Percentiles rank a stretch among this genome's conserved stretches.
Conservation (phyloP, 2,888 invertebrate species). For the Gasteruption jaculator region DNA sequence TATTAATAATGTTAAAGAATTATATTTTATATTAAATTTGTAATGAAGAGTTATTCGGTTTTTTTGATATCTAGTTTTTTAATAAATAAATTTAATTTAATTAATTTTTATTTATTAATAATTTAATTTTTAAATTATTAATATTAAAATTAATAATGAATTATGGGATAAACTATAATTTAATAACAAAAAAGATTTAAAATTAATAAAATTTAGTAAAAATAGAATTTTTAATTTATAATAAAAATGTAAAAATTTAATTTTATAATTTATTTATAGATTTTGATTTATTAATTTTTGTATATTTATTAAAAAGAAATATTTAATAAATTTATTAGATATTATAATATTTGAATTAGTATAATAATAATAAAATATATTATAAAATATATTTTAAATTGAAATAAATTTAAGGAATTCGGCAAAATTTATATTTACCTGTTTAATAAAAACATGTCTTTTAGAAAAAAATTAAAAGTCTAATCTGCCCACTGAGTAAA, state of each 20-base stretch:
- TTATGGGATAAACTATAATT: too few species aligned
- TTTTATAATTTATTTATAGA: slow-evolving; percentile 46
- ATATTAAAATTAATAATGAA: too few species aligned
- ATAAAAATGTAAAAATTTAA: slow-evolving; percentile 53
- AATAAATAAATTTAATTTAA: slow-evolving; percentile 60
- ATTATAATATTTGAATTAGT: slow-evolving; percentile 51
- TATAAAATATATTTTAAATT: slow-evolving; percentile 51
- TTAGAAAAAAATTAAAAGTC: slow-evolving; percentile 62
- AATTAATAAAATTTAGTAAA: slow-evolving; percentile 50
- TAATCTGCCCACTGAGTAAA: slow-evolving; percentile 68
- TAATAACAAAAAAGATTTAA: too few species aligned
- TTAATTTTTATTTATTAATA: slow-evolving; percentile 43
- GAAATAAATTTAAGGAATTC: slow-evolving; percentile 57
- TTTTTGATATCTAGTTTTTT: slow-evolving; percentile 66
- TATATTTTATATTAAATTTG: slow-evolving; percentile 62
- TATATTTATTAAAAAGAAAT: too few species aligned
- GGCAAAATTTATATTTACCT: slow-evolving; percentile 62
- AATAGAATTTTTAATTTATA: slow-evolving; percentile 50
- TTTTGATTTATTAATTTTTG: slow-evolving; percentile 49
- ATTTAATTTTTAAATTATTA: slow-evolving; percentile 40
- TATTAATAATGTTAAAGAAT: slow-evolving; percentile 59
- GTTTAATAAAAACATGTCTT: slow-evolving; percentile 78
- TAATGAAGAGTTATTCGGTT: slow-evolving; percentile 65
- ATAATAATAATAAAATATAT: slow-evolving; percentile 47
- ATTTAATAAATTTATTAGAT: slow-evolving; percentile 51